Percentiles rank a stretch among this genome's conserved stretches.
phyloP scores from a whole-genome alignment of 2,113 vertebrate species.

The Gadus macrocephalus region DNA sequence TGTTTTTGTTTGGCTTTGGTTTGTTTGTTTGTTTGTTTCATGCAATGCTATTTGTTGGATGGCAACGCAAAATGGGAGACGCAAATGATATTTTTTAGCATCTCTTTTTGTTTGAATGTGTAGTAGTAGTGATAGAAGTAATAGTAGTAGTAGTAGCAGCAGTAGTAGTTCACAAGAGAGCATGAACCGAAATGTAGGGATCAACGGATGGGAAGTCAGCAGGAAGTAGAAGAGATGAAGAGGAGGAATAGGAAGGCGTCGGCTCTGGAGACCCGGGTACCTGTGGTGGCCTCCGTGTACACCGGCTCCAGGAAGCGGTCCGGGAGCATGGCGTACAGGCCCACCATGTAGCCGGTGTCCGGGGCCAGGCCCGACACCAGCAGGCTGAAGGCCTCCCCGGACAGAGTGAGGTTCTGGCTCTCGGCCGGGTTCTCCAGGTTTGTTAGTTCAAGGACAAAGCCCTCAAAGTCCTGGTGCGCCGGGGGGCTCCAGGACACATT shows the following conservation, averaged over 20 bases:
- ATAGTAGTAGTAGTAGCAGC: not conserved
- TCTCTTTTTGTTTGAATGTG: slow-evolving; percentile 1
- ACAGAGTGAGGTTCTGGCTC: slow-evolving; percentile 74
- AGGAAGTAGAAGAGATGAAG: slow-evolving; percentile 5
- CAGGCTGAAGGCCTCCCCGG: slow-evolving; percentile 69
- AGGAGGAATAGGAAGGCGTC: slow-evolving; percentile 10
- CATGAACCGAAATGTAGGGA: slow-evolving; percentile 26
- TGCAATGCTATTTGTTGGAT: no score
- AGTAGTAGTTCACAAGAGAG: not conserved
- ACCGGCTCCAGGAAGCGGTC: slow-evolving; percentile 75
- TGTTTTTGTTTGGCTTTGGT: no score
- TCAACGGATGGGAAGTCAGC: slow-evolving; percentile 1
- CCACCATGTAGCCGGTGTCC: slow-evolving; percentile 78
- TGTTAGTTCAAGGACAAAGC: slow-evolving; percentile 87
- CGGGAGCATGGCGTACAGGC: slow-evolving; percentile 76
- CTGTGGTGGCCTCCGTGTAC: slow-evolving; percentile 77
- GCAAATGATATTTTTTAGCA: no score
- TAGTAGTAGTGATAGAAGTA: slow-evolving; percentile 1
- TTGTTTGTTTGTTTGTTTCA: no score
- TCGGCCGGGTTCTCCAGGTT: slow-evolving; percentile 67
- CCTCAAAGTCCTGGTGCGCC: slow-evolving; percentile 75
- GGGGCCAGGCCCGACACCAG: slow-evolving; percentile 79
- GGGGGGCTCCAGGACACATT: slow-evolving; percentile 83
- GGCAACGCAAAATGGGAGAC: slow-evolving; percentile 1
- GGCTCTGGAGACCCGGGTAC: slow-evolving; percentile 53